Percentiles rank a stretch among this genome's conserved stretches.
Conservation (phyloP, 2,888 invertebrate species). For the Norana najaformis region DNA sequence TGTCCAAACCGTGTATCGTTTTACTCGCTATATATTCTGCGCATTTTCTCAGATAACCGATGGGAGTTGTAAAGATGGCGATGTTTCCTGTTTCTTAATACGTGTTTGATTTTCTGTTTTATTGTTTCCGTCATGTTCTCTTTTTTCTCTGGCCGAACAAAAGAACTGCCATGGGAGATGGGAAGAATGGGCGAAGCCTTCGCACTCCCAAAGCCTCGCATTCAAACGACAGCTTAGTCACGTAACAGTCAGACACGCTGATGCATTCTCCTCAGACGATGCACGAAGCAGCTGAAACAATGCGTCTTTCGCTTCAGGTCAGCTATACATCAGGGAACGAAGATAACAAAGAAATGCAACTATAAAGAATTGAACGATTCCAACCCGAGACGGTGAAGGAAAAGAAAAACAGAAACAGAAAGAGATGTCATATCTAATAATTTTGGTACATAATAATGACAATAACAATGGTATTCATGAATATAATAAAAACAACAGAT, state of each 20-base stretch:
- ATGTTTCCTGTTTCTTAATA: background rate
- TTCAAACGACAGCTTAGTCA: background rate
- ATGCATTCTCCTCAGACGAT: background rate
- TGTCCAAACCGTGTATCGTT: background rate
- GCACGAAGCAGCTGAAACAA: constrained; percentile 5
- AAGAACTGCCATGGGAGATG: background rate
- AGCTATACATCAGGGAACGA: background rate
- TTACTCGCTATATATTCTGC: background rate
- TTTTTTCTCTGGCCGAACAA: background rate
- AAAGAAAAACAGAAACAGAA: background rate
- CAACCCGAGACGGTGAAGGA: background rate
- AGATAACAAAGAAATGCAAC: background rate
- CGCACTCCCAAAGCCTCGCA: background rate
- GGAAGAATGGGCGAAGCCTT: background rate
- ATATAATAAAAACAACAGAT: background rate
- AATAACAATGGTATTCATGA: background rate
- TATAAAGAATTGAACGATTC: background rate
- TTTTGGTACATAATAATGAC: background rate
- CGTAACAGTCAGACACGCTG: background rate
- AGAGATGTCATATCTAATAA: background rate
- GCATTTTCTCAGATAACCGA: background rate
- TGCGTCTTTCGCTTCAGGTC: background rate
- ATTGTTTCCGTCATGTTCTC: constrained; percentile 5
- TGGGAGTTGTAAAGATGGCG: background rate
- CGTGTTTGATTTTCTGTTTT: background rate